Evolutionary conservation across 1,140 invertebrate species (phyloP).

Genomic region (Oncopodura yosiiana): DNA sequence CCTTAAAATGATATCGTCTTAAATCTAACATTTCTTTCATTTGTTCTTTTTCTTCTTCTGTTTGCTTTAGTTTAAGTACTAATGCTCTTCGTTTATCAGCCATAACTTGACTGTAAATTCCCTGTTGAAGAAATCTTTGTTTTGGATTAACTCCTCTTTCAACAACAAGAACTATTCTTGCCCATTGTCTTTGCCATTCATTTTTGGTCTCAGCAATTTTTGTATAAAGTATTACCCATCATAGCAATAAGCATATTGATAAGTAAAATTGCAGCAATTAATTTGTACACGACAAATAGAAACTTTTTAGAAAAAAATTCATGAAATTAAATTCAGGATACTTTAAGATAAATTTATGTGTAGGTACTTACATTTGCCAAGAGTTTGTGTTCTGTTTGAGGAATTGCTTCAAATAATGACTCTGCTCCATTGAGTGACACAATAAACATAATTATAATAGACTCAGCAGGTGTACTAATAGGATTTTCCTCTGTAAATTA

Average conservation of each 20-base stretch:
- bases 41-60: constrained; percentile 46
- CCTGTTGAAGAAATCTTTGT: constrained; percentile 70
- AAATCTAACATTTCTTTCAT: constrained; percentile 88
- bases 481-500: constrained; percentile 60
- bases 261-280: constrained; percentile 83
- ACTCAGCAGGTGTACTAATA: constrained; percentile 80
- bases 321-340: not conserved
- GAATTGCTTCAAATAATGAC: constrained; percentile 82
- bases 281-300: constrained; percentile 93
- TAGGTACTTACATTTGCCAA: constrained; percentile 64
- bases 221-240: constrained; percentile 99
- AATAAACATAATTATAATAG: constrained; percentile 92
- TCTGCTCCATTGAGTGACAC: constrained; percentile 96
- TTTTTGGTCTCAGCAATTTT: constrained; percentile 93
- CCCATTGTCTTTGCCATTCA: constrained; percentile 98
- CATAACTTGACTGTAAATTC: constrained; percentile 91
- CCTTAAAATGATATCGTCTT: constrained; percentile 68
- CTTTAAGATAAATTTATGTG: not conserved
- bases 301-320: constrained; percentile 49
- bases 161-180: constrained; percentile 89
- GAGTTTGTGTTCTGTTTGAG: constrained; percentile 72
- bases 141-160: constrained; percentile 85
- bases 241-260: constrained; percentile 99
- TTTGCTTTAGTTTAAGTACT: constrained; percentile 63
- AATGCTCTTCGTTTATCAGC: constrained; percentile 67